Base-by-base conservation (phyloP, 1,140 invertebrate species). In the Ceratitis capitata region DNA sequence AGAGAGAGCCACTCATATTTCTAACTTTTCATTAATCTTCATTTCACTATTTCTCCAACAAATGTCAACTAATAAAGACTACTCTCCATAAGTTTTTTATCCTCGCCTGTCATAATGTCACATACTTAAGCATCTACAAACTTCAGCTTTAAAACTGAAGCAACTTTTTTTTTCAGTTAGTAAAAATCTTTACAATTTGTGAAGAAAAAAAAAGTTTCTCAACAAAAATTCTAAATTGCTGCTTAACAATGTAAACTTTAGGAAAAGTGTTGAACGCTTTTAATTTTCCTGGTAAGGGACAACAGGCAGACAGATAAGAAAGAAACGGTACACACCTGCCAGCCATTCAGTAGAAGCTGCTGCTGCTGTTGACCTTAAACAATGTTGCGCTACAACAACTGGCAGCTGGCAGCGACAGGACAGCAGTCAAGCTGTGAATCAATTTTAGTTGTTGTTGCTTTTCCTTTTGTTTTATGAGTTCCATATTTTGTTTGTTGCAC, bases 221-320 rank as follows among this genome's bases (percentile, higher is more conserved):
- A 26, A 26, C 39, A 78, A 78, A 39, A 78, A 78, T 45, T 61
- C 58, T 45, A 78, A 78, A n/a, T 45, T 78, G n/a, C n/a, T n/a
- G n/a, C n/a, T 78, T 78, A 78, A 78, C 69, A 78, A 78, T 78
- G 39, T 19, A 78, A 78, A 78, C 39, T 78, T 78, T 45, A 10
- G n/a, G n/a, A 39, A 78, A 78, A 45, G 69, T 78, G 69, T 78
- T 78, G 69, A 78, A 45, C 69, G 69, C 39, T 78, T 78, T 78
- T 26, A 78, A 78, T 78, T 78, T 78, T 42, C 39, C 14, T 45
- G 42, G 16, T 26, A 78, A 39, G 23, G 23, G 23, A 32, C 23
- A 64, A 64, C 58, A 32, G 61, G 39, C 61, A 39, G 61, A 78
- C 69, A 78, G n/a, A n/a, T n/a, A n/a, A n/a, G n/a, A n/a, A n/a